Conservation (phyloP, 2,888 invertebrate genomes). For the Nomada goodeniana region DNA sequence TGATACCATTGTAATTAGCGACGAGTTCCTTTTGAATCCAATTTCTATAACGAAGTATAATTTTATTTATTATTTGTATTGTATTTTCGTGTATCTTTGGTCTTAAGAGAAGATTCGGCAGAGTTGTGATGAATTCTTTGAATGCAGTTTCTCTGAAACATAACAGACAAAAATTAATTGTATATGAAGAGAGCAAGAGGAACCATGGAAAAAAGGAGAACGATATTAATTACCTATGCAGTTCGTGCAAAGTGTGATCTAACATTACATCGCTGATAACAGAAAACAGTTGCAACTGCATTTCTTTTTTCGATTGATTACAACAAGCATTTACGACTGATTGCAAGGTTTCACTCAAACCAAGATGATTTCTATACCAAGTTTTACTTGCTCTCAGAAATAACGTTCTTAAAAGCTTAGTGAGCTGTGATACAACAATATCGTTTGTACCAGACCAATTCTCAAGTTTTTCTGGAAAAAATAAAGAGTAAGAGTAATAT, state of each 20-base stretch:
- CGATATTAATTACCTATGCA: conserved; percentile 77
- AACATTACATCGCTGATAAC: conserved; percentile 85
- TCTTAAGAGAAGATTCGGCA: conserved; percentile 76
- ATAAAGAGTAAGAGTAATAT: background rate
- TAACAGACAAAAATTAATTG: background rate
- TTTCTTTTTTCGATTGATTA: conserved; percentile 70
- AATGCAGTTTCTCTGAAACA: conserved; percentile 75
- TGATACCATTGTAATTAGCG: conserved; percentile 75
- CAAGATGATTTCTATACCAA: conserved; percentile 76
- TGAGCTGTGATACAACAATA: conserved; percentile 68
- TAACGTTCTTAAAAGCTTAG: conserved; percentile 74
- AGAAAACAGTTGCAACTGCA: conserved; percentile 82
- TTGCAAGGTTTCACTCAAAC: conserved; percentile 73
- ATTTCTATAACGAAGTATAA: conserved; percentile 75
- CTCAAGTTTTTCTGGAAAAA: conserved; percentile 73
- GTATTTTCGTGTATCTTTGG: conserved; percentile 76
- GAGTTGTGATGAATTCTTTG: conserved; percentile 75
- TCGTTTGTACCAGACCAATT: conserved; percentile 71
- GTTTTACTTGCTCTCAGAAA: conserved; percentile 76
- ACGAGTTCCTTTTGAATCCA: conserved; percentile 77
- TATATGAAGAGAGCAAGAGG: too few species aligned
- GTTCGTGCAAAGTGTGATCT: conserved; percentile 80
- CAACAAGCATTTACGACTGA: conserved; percentile 71
- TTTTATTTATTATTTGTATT: conserved; percentile 78
- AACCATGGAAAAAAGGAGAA: background rate